Conservation (phyloP, 2,797 vertebrate genomes). For the Adelosebastes latens region DNA sequence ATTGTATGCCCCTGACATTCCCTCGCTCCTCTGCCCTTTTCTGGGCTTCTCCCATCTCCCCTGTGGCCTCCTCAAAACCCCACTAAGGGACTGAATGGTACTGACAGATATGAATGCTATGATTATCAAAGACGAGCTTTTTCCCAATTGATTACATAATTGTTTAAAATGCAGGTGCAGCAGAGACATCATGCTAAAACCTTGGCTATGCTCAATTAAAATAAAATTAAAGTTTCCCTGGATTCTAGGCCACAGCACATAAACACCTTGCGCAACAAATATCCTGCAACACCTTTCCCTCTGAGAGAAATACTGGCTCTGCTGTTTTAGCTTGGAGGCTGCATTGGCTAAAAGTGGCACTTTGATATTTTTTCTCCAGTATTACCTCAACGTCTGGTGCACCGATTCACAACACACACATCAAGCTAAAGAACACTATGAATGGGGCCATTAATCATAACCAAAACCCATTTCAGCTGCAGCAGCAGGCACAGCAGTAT, state of each 20-base stretch:
- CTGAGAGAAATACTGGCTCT: background rate
- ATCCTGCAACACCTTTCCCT: background rate
- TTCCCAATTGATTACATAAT: background rate
- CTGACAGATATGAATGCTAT: constrained; percentile 21
- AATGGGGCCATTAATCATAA: constrained; percentile 46
- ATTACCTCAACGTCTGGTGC: background rate
- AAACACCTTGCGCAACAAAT: constrained; percentile 7
- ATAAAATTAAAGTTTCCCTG: background rate
- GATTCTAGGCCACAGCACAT: background rate
- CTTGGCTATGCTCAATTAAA: background rate
- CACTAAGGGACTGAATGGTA: background rate
- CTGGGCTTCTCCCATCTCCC: constrained; percentile 16
- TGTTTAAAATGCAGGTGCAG: constrained; percentile 5
- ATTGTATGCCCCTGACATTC: constrained; percentile 33
- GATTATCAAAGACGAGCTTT: constrained; percentile 13
- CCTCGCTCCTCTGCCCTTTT: constrained; percentile 24
- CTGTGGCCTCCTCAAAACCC: background rate
- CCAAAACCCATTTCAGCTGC: constrained; percentile 21
- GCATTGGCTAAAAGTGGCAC: background rate
- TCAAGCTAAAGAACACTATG: background rate
- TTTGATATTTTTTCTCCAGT: background rate
- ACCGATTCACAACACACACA: constrained; percentile 24
- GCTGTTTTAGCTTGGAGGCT: background rate
- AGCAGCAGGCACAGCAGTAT: background rate
- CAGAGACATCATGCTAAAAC: background rate